Base-by-base conservation (phyloP, 2,888 invertebrate genomes). In the Parnassius apollo region DNA sequence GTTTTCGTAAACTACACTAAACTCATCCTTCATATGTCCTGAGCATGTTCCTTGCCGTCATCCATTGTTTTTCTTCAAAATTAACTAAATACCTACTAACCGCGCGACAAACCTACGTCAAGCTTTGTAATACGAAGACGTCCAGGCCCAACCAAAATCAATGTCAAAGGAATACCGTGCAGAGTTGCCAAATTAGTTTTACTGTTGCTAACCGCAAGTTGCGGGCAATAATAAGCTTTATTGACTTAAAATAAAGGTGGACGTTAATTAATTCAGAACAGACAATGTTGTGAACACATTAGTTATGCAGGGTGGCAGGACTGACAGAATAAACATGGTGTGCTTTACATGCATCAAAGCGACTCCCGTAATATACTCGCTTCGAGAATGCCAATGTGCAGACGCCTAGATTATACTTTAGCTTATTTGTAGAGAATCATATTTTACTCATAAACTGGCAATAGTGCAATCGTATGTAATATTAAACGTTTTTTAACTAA, bases 331-430 rank as follows among this genome's bases (percentile, higher is more conserved):
- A 89, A 87, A 89, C 91, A 89, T 86, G 79, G 78, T 76, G 75
- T 85, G 78, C 88, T 91, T 91, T 86, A 87, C 89, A 91, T 91
- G 91, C 90, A 89, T 85, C 87, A 84, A 77, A 83, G 89, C 81
- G 74, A 80, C 88, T 87, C 85, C 86, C 86, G 86, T 90, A 90
- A 90, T 89, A 86, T 88, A 84, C 80, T 81, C 83, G 86, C 84
- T 73, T 70, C 72, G 76, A 75, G 91, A 89, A 91, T 91, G 83
- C 81, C 78, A 91, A 90, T 87, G 81, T 70, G 75, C 73, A 73
- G 78, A 80, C 79, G 80, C 81, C 81, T 82, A 76, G 80, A 80
- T 48, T 13, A 48, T 13, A 13, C 76, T 79, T 75, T 73, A 81
- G 75, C 82, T 75, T 75, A 71, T 67, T 63, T 68, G 72, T 71